A percentile compares a stretch with the other conserved stretches of the same genome.
Conservation (phyloP, 2,888 invertebrate genomes). For the Isoperla grammatica region DNA sequence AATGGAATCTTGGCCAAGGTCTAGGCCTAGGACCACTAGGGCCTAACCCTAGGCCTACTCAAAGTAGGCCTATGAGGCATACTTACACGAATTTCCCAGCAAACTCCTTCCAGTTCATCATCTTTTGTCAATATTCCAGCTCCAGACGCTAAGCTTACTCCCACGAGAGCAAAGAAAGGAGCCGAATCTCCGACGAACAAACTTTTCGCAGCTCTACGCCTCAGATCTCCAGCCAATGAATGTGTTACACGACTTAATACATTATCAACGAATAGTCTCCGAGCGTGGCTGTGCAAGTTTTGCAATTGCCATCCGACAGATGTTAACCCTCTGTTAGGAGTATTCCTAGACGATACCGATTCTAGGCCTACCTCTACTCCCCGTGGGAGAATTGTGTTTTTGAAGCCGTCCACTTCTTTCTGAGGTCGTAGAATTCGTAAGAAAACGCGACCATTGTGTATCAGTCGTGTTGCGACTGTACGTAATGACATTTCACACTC, state of each 20-base stretch:
- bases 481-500: slow-evolving; percentile 50
- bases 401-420: slow-evolving; percentile 32
- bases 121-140: slow-evolving; percentile 68
- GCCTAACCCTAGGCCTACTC: no score
- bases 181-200: slow-evolving; percentile 63
- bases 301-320: slow-evolving; percentile 34
- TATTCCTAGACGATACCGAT: slow-evolving; percentile 20
- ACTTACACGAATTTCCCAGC: slow-evolving; percentile 67
- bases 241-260: slow-evolving; percentile 63
- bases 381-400: slow-evolving; percentile 31
- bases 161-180: slow-evolving; percentile 68
- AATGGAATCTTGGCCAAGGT: not conserved
- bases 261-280: slow-evolving; percentile 62
- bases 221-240: slow-evolving; percentile 56
- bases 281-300: slow-evolving; percentile 47
- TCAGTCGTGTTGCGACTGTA: slow-evolving; percentile 49
- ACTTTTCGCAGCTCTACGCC: slow-evolving; percentile 56
- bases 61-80: no score
- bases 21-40: not conserved
- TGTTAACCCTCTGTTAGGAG: slow-evolving; percentile 17
- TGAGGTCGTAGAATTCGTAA: slow-evolving; percentile 43
- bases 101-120: slow-evolving; percentile 70
- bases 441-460: slow-evolving; percentile 56
- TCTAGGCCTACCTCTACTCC: slow-evolving; percentile 26
- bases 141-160: slow-evolving; percentile 66